phyloP scores from a whole-genome alignment of 2,113 vertebrate species.

The Oncorhynchus tshawytscha region DNA sequence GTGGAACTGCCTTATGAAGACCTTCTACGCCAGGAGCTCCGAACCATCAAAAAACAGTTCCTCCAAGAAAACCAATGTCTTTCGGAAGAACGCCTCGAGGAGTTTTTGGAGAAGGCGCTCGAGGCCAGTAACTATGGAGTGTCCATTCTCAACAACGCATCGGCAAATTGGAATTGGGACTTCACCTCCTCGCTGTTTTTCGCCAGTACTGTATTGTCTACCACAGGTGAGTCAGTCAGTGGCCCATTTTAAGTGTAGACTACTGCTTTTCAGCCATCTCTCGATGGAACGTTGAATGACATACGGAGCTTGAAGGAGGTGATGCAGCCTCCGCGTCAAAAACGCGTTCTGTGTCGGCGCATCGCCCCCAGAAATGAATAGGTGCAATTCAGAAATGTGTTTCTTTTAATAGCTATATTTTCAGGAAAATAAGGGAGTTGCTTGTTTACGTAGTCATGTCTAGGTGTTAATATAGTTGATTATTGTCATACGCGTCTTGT shows the following conservation, averaged over 20 bases:
- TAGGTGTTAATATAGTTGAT: too few relatives aligned
- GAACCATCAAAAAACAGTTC: conserved; percentile 83
- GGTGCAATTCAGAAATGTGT: too few relatives aligned
- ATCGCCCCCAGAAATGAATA: too few relatives aligned
- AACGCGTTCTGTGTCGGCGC: too few relatives aligned
- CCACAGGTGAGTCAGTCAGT: conserved; percentile 79
- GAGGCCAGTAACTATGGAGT: conserved; percentile 94
- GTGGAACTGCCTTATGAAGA: conserved; percentile 94
- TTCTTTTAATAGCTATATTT: too few relatives aligned
- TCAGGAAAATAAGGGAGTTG: too few relatives aligned
- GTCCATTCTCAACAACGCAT: conserved; percentile 90
- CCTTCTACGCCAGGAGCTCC: conserved; percentile 86
- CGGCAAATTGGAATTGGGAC: conserved; percentile 95
- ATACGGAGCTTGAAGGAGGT: too few relatives aligned
- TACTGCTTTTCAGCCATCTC: not conserved
- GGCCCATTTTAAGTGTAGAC: too few relatives aligned
- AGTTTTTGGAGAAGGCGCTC: conserved; percentile 83
- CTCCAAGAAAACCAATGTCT: conserved; percentile 86
- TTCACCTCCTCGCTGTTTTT: conserved; percentile 96
- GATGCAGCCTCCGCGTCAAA: too few relatives aligned
- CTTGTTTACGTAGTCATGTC: too few relatives aligned
- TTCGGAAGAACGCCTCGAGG: conserved; percentile 84
- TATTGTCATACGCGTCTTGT: too few relatives aligned
- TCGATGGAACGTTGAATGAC: too few relatives aligned
- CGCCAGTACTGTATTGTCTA: conserved; percentile 93